Evolutionary conservation across 1,140 invertebrate species (phyloP).

Genomic region (Drosophila repletoides): DNA sequence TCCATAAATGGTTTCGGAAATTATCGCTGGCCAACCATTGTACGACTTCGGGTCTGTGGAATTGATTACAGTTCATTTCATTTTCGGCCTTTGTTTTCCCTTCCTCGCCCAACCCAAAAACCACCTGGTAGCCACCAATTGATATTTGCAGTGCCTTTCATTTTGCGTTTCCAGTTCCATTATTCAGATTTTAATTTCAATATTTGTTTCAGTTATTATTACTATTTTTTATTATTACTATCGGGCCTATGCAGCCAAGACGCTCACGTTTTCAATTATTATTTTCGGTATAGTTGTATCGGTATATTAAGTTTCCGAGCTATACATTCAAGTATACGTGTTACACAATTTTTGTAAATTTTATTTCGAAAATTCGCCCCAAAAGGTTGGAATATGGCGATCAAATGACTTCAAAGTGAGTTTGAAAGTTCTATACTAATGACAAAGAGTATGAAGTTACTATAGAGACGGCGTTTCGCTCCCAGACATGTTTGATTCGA

Average conservation of each 20-base stretch:
- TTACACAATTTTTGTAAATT: no score
- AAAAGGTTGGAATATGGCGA: no score
- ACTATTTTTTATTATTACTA: not conserved
- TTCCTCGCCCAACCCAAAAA: not conserved
- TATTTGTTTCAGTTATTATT: not conserved
- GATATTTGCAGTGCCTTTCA: constrained; percentile 5
- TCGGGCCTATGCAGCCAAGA: no score
- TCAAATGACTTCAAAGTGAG: no score
- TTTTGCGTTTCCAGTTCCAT: not conserved
- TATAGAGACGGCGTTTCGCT: no score
- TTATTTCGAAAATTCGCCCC: no score
- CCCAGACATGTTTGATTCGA: no score
- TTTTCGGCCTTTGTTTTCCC: constrained; percentile 8
- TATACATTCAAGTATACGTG: no score
- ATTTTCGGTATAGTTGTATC: not conserved
- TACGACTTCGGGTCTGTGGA: constrained; percentile 21
- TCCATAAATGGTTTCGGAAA: constrained; percentile 41
- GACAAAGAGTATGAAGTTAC: no score
- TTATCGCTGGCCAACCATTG: constrained; percentile 26
- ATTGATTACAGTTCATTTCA: constrained; percentile 51
- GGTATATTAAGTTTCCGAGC: no score
- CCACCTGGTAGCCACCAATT: not conserved
- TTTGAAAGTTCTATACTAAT: no score
- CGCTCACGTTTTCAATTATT: constrained; percentile 1
- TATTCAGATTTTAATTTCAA: not conserved